Base-by-base conservation (phyloP, 2,888 invertebrate genomes). In the Pardosa pseudoannulata region DNA sequence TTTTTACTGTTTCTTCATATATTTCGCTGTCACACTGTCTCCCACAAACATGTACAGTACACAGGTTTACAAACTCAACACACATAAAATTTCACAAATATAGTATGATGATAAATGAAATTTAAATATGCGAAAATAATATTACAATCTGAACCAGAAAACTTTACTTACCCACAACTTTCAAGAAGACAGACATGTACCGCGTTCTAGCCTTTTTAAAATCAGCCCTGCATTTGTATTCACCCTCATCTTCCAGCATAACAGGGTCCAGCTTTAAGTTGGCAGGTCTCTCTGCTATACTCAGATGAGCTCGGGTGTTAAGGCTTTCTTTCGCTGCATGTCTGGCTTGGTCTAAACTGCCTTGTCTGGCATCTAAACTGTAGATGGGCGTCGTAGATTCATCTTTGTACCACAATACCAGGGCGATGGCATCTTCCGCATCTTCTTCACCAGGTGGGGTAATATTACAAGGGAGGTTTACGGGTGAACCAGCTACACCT, bases 331-430 rank as follows among this genome's bases (percentile, higher is more conserved):
- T 95, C 81, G 95, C 95, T 50, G 96, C 88, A 75, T 89, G 89
- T 9, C 88, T 62, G 2, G 90, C 89, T 68, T 89, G 89, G 41
- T 89, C 89, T 50, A 89, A 73, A n/a, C 79, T 88, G 19, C 89
- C 89, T 78, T 89, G 89, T 11, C 90, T 70, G 5, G 83, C 79
- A n/a, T 79, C 88, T n/a, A 88, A 96, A 96, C 96, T 97, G 93
- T 97, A 97, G 91, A 97, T 96, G 85, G 97, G 96, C 88, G 96
- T 96, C 89, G 96, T 96, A 85, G 96, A 93, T 91, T 96, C 97
- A 91, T 96, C 96, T 89, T 96, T 94, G 92, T 97, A 97, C 97
- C 97, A 97, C 76, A 97, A 93, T 86, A 97, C 96, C 75, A 97
- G 93, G n/a, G 96, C 94, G 29, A 96, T 96, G 82, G 96, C 95